phyloP scores from a whole-genome alignment of 2,888 invertebrate species.

The Pseudoips prasinana region DNA sequence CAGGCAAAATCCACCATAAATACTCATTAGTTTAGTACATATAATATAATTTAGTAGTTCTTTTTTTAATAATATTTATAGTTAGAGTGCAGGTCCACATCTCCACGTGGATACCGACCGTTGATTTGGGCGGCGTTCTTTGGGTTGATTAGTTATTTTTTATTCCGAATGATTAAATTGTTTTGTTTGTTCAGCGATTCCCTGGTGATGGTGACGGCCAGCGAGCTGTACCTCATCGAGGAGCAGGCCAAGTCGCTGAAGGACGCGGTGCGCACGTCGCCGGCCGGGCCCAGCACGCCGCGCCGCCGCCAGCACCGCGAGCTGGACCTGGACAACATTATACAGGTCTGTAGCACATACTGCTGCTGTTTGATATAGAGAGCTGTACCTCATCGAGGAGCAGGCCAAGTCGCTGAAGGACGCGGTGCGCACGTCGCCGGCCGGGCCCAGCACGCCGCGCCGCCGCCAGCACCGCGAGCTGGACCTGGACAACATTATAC shows the following conservation, averaged over 20 bases:
- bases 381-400: constrained; percentile 80
- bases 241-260: constrained; percentile 77
- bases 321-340: constrained; percentile 72
- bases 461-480: constrained; percentile 63
- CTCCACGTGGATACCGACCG: no score
- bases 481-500: constrained; percentile 75
- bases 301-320: constrained; percentile 63
- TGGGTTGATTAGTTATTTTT: no score
- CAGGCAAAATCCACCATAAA: no score
- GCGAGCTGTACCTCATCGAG: constrained; percentile 79
- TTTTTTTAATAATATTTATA: no score
- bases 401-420: constrained; percentile 77
- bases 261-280: constrained; percentile 53
- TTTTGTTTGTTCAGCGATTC: constrained; percentile 64
- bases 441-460: constrained; percentile 63
- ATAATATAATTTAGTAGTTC: no score
- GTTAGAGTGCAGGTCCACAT: no score
- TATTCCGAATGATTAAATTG: no score
- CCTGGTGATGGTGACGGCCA: constrained; percentile 74
- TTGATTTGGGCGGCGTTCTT: no score
- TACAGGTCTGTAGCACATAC: constrained; percentile 49
- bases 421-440: constrained; percentile 46
- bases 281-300: constrained; percentile 62
- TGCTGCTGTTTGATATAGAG: no score
- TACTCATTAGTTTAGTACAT: no score